Evolutionary conservation across 2,113 vertebrate species (phyloP).

Genomic region (Lota lota): DNA sequence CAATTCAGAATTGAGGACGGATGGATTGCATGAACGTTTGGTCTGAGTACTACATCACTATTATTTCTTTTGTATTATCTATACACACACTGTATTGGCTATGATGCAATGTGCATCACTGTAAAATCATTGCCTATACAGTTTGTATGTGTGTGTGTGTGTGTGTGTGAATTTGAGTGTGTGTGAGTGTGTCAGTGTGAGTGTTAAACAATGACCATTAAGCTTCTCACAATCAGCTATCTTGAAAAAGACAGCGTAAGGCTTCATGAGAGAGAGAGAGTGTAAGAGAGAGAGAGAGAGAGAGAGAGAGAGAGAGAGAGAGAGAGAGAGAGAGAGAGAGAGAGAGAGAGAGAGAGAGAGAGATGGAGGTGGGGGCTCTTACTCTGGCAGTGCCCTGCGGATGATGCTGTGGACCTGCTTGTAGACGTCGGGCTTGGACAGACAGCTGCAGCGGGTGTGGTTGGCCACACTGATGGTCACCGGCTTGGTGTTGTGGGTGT

Average conservation of each 20-base stretch:
- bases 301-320: background rate
- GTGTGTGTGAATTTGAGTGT: background rate
- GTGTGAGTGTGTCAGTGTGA: background rate
- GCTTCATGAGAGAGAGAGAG: background rate
- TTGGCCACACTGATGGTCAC: slow-evolving; percentile 96
- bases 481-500: slow-evolving; percentile 88
- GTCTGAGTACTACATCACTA: too few relatives aligned
- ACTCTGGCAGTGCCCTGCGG: slow-evolving; percentile 89
- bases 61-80: too few relatives aligned
- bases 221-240: too few relatives aligned
- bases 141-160: background rate
- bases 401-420: slow-evolving; percentile 96
- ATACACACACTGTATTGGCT: too few relatives aligned
- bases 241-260: too few relatives aligned
- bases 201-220: too few relatives aligned
- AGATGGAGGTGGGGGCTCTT: slow-evolving; percentile 58
- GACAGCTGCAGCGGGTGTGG: slow-evolving; percentile 92
- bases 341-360: too few relatives aligned
- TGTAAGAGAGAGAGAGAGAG: background rate
- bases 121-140: too few relatives aligned
- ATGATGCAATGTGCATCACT: too few relatives aligned
- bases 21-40: too few relatives aligned
- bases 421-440: slow-evolving; percentile 93
- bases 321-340: background rate
- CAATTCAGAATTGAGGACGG: too few relatives aligned